Percentiles rank a stretch among this genome's conserved stretches.
Evolutionary conservation across 2,797 vertebrate genomes (phyloP).

Genomic region (Peromyscus melanophrys): DNA sequence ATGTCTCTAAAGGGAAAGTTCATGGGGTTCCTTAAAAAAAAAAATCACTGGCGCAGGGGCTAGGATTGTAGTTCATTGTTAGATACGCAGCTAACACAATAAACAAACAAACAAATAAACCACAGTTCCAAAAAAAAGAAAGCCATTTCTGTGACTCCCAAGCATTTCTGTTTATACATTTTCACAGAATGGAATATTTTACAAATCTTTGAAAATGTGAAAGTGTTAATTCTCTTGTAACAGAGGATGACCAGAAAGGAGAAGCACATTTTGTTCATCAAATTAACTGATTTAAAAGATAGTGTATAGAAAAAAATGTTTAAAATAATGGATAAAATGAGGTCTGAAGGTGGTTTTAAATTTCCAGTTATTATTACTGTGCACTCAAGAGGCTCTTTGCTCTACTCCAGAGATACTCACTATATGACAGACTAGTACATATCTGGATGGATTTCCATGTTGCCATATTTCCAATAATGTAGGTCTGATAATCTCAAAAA

Average conservation of each 20-base stretch:
- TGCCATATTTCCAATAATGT: constrained; percentile 60
- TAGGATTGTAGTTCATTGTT: background rate
- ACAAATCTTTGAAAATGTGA: constrained; percentile 50
- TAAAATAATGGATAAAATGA: constrained; percentile 74
- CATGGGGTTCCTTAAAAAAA: constrained; percentile 25
- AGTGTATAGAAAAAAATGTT: constrained; percentile 61
- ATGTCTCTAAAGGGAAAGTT: constrained; percentile 49
- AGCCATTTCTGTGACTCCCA: background rate
- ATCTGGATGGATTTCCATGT: constrained; percentile 56
- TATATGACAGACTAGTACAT: constrained; percentile 50
- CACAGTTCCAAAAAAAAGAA: background rate
- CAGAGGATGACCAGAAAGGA: constrained; percentile 9
- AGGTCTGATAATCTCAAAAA: constrained; percentile 55
- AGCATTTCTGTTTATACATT: constrained; percentile 50
- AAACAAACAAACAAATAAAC: background rate
- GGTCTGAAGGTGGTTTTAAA: constrained; percentile 54
- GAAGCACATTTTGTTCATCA: constrained; percentile 52
- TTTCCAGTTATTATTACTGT: constrained; percentile 66
- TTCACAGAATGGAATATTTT: constrained; percentile 64
- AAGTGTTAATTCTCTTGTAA: constrained; percentile 57
- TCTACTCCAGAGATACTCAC: constrained; percentile 35
- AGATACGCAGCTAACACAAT: background rate
- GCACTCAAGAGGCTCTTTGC: constrained; percentile 64
- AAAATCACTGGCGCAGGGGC: background rate
- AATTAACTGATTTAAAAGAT: constrained; percentile 65